phyloP scores from a whole-genome alignment of 2,797 vertebrate genomes.

The Danio jaintianensis region DNA sequence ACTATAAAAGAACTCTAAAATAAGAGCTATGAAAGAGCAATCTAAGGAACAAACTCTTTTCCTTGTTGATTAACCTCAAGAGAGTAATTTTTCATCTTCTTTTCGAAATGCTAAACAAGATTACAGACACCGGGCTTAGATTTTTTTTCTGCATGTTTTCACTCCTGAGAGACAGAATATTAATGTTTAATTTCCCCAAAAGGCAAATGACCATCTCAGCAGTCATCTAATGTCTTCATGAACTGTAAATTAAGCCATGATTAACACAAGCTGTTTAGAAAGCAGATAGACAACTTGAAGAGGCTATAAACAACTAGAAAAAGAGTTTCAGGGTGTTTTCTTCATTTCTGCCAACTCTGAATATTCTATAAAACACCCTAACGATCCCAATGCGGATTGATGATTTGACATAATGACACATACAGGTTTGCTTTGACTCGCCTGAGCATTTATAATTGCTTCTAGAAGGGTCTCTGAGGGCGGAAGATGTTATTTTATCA shows the following conservation, averaged over 20 bases:
- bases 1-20: no score
- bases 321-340: background rate
- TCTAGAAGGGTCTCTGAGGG: slow-evolving; percentile 17
- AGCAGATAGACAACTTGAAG: slow-evolving; percentile 17
- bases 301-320: background rate
- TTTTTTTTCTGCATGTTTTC: slow-evolving; percentile 30
- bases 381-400: background rate
- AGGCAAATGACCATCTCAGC: slow-evolving; percentile 25
- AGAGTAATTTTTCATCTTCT: background rate
- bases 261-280: slow-evolving; percentile 46
- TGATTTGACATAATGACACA: slow-evolving; percentile 24
- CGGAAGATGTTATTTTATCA: slow-evolving; percentile 43
- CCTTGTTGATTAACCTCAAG: background rate
- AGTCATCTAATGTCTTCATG: slow-evolving; percentile 38
- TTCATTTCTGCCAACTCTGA: background rate
- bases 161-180: slow-evolving; percentile 18
- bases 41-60: background rate
- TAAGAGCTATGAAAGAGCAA: background rate
- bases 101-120: slow-evolving; percentile 17
- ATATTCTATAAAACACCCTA: background rate
- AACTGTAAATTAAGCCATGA: slow-evolving; percentile 45
- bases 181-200: slow-evolving; percentile 29
- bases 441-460: slow-evolving; percentile 34
- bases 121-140: slow-evolving; percentile 33
- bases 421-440: slow-evolving; percentile 7